A percentile compares a stretch with the other conserved stretches of the same genome.
Conservation (phyloP, 2,888 invertebrate genomes). For the Coenonympha glycerion region DNA sequence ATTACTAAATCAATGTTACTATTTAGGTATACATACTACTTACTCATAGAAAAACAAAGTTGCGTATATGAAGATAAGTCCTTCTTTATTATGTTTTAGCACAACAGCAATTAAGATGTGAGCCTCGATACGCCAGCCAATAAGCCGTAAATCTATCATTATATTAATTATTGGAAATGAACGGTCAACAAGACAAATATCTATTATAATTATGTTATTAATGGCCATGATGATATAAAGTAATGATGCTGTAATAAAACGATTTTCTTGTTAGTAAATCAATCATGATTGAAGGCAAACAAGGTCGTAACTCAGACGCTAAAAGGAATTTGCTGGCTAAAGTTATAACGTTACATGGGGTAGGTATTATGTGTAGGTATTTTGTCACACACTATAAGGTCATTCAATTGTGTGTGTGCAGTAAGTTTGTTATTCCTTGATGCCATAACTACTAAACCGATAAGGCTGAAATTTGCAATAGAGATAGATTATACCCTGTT, state of each 20-base stretch:
- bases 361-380: too few species aligned
- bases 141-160: slow-evolving; percentile 17
- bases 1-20: neutral
- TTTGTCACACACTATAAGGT: too few species aligned
- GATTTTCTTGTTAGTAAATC: neutral
- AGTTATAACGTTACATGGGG: neutral
- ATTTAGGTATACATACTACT: too few species aligned
- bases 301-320: neutral
- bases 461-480: too few species aligned
- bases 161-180: slow-evolving; percentile 13
- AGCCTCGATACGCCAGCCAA: slow-evolving; percentile 39
- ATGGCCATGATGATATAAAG: neutral
- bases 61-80: slow-evolving; percentile 22
- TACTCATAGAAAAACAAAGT: neutral
- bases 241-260: slow-evolving; percentile 2
- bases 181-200: slow-evolving; percentile 10
- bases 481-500: too few species aligned
- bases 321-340: neutral
- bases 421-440: too few species aligned
- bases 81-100: slow-evolving; percentile 40
- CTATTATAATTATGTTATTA: slow-evolving; percentile 9
- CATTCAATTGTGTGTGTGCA: too few species aligned
- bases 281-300: neutral
- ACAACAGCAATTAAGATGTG: slow-evolving; percentile 62
- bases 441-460: too few species aligned